These are phyloP conservation scores for Eumaeus atala DNA, from an alignment of 1,140 invertebrate genomes.

Conservation along the genomic window DNA sequence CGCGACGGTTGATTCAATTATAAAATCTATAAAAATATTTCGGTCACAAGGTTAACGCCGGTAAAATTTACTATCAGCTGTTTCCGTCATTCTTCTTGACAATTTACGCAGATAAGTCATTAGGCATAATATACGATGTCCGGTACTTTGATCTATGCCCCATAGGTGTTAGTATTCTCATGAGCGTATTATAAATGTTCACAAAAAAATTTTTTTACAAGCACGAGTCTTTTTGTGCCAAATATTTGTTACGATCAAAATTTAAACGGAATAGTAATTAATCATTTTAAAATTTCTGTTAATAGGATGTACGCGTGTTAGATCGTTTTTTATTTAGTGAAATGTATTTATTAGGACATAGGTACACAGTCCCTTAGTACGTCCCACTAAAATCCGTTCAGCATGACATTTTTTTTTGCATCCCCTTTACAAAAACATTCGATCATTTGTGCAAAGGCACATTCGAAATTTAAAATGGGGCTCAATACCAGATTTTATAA, in stretches of 20 bases:
- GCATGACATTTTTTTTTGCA: too few species aligned
- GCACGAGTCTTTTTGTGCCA: not conserved
- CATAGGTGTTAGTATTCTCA: not conserved
- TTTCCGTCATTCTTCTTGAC: constrained; percentile 25
- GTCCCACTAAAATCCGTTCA: too few species aligned
- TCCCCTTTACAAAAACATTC: too few species aligned
- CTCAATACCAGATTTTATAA: too few species aligned
- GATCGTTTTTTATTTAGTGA: too few species aligned
- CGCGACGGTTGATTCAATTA: not conserved
- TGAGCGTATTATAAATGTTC: constrained; percentile 2
- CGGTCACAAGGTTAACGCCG: constrained; percentile 28
- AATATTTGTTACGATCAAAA: not conserved
- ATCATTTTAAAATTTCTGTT: not conserved
- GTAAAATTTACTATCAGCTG: constrained; percentile 21
- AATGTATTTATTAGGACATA: too few species aligned
- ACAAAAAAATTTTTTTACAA: not conserved
- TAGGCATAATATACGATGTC: constrained; percentile 26
- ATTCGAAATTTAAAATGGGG: too few species aligned
- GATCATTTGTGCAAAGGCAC: too few species aligned
- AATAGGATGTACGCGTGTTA: too few species aligned
- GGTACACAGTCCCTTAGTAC: too few species aligned
- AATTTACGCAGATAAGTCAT: constrained; percentile 23
- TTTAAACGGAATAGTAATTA: not conserved
- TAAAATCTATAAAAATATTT: constrained; percentile 18
- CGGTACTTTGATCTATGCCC: constrained; percentile 25